phyloP scores from a whole-genome alignment of 2,797 vertebrate species.

The Triplophysa yarkandensis region DNA sequence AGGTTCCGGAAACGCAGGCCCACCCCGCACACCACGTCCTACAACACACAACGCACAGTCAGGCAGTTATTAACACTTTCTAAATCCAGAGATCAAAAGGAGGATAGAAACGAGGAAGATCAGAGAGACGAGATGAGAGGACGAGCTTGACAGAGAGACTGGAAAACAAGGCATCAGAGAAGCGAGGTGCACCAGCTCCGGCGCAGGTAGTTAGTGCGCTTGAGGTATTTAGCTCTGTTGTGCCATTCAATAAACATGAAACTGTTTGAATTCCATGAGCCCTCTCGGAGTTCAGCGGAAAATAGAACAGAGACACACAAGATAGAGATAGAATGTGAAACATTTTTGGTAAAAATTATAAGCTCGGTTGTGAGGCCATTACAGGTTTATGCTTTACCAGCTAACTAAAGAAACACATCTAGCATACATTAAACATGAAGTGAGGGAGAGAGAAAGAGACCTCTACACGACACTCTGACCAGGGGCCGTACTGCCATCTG shows the following conservation, averaged over 20 bases:
- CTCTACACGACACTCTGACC: conserved; percentile 93
- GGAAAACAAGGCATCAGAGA: conserved; percentile 23
- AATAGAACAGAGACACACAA: conserved; percentile 15
- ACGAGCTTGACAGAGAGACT: conserved; percentile 16
- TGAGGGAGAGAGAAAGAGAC: conserved; percentile 25
- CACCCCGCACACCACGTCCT: conserved; percentile 94
- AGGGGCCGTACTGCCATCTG: conserved; percentile 88
- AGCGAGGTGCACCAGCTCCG: neutral
- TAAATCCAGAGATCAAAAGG: conserved; percentile 24
- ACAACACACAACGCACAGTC: conserved; percentile 24
- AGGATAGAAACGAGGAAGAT: conserved; percentile 22
- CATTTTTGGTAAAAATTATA: neutral
- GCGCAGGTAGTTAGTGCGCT: neutral
- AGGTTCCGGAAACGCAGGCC: conserved; percentile 87
- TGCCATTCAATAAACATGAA: neutral
- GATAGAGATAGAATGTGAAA: neutral
- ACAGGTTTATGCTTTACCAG: too few relatives aligned
- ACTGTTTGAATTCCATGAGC: neutral
- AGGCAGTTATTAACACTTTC: conserved; percentile 34
- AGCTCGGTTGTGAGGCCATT: neutral
- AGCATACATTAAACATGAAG: too few relatives aligned
- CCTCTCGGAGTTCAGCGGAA: neutral
- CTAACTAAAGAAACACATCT: too few relatives aligned
- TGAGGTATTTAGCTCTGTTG: conserved; percentile 9
- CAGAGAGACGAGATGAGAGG: conserved; percentile 26